Conservation (phyloP, 2,888 invertebrate species). For the Sicus ferrugineus region DNA sequence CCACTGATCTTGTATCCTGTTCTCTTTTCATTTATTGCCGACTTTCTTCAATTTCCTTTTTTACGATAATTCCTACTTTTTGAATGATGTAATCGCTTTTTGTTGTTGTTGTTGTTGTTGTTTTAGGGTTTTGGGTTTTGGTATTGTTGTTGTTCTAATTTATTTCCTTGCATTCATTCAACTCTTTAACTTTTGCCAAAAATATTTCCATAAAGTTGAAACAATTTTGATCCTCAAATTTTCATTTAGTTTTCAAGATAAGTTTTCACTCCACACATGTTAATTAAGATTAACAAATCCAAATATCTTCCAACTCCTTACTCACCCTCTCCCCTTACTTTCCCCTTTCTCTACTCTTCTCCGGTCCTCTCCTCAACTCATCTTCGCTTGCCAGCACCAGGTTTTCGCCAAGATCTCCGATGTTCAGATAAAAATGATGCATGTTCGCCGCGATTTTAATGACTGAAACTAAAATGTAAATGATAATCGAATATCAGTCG, state of each 20-base stretch:
- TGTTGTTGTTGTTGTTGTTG: slow-evolving; percentile 30
- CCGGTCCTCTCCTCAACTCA: not conserved
- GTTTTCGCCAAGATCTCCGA: slow-evolving; percentile 12
- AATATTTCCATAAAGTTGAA: slow-evolving; percentile 19
- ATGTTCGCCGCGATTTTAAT: slow-evolving; percentile 31
- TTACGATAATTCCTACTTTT: slow-evolving; percentile 37
- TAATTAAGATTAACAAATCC: too few species aligned
- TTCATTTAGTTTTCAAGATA: too few species aligned
- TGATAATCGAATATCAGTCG: slow-evolving; percentile 32
- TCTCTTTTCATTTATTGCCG: slow-evolving; percentile 49
- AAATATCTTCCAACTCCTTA: too few species aligned
- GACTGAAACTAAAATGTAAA: slow-evolving; percentile 30
- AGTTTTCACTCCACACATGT: too few species aligned
- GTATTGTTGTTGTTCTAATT: not conserved
- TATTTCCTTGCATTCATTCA: not conserved
- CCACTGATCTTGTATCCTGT: slow-evolving; percentile 50
- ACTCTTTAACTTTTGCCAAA: slow-evolving; percentile 10
- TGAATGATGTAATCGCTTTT: not conserved
- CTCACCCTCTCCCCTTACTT: not conserved
- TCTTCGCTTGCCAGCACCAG: slow-evolving; percentile 8
- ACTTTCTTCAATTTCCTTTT: slow-evolving; percentile 21
- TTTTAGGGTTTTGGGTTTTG: not conserved
- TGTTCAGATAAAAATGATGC: slow-evolving; percentile 29
- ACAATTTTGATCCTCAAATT: too few species aligned
- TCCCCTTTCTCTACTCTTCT: not conserved